Evolutionary conservation across 2,888 invertebrate species (phyloP).

Genomic region (Hipparchia sbordonii): DNA sequence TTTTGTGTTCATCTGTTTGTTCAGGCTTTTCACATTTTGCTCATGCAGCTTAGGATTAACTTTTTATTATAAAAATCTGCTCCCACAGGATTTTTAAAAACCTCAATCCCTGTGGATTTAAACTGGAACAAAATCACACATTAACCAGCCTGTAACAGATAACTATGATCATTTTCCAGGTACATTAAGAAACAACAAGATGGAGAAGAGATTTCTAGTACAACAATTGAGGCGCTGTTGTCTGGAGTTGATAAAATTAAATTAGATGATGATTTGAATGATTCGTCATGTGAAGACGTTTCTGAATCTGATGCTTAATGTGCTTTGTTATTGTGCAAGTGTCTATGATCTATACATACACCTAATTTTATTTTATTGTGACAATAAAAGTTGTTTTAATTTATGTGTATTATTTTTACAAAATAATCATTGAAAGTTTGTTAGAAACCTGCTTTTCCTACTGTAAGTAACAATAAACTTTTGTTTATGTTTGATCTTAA

Average conservation of each 20-base stretch:
- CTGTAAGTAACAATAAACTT: no score
- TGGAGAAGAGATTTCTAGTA: constrained; percentile 58
- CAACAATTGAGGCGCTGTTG: constrained; percentile 58
- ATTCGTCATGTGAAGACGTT: constrained; percentile 28
- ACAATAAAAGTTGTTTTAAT: neutral
- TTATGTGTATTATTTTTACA: neutral
- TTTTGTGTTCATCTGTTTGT: no score
- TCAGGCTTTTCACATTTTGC: no score
- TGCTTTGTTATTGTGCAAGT: neutral
- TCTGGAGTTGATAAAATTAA: constrained; percentile 58
- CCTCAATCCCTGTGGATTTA: no score
- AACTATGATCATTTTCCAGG: constrained; percentile 50
- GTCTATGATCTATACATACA: neutral
- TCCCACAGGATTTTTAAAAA: no score
- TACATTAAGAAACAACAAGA: constrained; percentile 72
- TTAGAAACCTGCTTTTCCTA: no score
- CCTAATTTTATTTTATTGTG: neutral
- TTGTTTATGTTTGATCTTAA: no score
- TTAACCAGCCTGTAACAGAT: no score
- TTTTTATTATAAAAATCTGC: no score
- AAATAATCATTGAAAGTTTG: no score
- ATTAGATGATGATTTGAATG: constrained; percentile 45
- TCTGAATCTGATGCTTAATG: constrained; percentile 18
- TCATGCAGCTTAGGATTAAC: no score
- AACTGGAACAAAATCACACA: no score